phyloP scores from a whole-genome alignment of 2,113 vertebrate species.

The Picathartes gymnocephalus region DNA sequence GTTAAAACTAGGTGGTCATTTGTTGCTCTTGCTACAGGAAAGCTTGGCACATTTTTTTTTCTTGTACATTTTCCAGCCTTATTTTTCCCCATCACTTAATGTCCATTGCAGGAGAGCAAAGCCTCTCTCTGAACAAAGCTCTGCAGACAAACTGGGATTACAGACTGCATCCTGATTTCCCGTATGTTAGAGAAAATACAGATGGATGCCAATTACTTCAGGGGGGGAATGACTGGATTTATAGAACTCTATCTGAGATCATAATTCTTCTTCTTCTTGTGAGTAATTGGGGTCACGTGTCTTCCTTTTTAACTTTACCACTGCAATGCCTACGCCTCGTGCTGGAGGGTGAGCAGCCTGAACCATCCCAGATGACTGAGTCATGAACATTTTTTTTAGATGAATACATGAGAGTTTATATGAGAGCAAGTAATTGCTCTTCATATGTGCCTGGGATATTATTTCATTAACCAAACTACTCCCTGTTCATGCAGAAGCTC shows the following conservation, averaged over 20 bases:
- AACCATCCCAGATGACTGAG: slow-evolving; percentile 60
- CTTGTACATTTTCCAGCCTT: not conserved
- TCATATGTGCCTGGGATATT: slow-evolving; percentile 55
- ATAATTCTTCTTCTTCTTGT: slow-evolving; percentile 47
- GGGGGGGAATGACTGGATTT: slow-evolving; percentile 41
- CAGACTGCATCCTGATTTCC: not conserved
- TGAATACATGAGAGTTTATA: slow-evolving; percentile 51
- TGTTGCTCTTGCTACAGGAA: not conserved
- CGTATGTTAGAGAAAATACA: not conserved
- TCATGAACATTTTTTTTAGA: slow-evolving; percentile 58
- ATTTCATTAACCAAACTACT: slow-evolving; percentile 63
- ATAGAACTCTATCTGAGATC: slow-evolving; percentile 49
- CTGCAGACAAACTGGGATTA: not conserved
- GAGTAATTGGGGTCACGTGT: slow-evolving; percentile 59
- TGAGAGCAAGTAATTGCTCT: slow-evolving; percentile 60
- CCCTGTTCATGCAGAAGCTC: slow-evolving; percentile 52
- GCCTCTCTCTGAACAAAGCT: not conserved
- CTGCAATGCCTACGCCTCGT: slow-evolving; percentile 28
- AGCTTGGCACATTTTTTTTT: not conserved
- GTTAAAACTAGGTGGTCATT: not conserved
- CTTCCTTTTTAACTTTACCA: slow-evolving; percentile 38
- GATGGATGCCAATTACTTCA: slow-evolving; percentile 29
- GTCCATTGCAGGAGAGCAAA: not conserved
- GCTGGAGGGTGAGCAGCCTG: slow-evolving; percentile 55
- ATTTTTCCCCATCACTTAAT: not conserved